These are phyloP conservation scores for Elegia similella DNA, from an alignment of 2,888 invertebrate genomes.

Conservation along the genomic window DNA sequence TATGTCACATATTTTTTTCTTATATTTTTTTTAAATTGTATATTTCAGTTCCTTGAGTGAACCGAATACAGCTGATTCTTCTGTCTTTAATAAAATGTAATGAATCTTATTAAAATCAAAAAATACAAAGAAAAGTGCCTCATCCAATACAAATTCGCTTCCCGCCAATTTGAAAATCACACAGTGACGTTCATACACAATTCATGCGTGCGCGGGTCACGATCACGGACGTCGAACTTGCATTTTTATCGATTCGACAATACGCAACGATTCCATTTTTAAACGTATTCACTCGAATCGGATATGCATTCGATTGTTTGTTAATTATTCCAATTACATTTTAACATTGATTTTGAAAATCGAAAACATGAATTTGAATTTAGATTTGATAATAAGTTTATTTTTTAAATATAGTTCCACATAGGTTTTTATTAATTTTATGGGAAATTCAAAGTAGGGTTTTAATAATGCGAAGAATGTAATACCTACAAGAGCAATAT, in stretches of 20 bases:
- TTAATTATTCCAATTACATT: constrained; percentile 24
- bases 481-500: too few species aligned
- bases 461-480: too few species aligned
- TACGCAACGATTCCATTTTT: constrained; percentile 54
- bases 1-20: too few species aligned
- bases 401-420: too few species aligned
- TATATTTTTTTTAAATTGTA: too few species aligned
- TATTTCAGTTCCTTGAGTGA: too few species aligned
- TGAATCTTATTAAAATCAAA: background rate
- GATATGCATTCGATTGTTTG: constrained; percentile 27
- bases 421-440: too few species aligned
- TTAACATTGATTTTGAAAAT: constrained; percentile 15
- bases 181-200: constrained; percentile 64
- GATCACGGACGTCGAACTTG: constrained; percentile 75
- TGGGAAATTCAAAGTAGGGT: too few species aligned
- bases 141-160: constrained; percentile 23
- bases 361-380: background rate
- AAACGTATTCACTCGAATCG: constrained; percentile 45
- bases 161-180: constrained; percentile 32
- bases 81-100: too few species aligned
- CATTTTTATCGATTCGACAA: constrained; percentile 70
- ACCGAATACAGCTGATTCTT: too few species aligned
- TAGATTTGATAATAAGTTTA: too few species aligned
- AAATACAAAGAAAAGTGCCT: constrained; percentile 16
- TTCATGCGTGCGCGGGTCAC: constrained; percentile 75